Percentiles rank a stretch among this genome's conserved stretches.
Evolutionary conservation across 2,888 invertebrate genomes (phyloP).

Genomic region (Spialia ferax): DNA sequence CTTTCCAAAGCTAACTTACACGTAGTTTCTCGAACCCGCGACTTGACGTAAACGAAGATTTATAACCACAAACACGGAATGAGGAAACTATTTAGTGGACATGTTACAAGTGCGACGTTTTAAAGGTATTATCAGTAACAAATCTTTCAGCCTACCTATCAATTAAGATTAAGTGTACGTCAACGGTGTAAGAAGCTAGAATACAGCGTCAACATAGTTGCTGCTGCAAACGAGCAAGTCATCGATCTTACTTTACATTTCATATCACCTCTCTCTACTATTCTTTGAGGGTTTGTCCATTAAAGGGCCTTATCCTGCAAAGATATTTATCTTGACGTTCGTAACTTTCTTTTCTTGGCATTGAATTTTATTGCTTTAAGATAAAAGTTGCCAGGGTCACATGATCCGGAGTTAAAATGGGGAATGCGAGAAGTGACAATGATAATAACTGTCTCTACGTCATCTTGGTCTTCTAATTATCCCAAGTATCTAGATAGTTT

Average conservation of each 20-base stretch:
- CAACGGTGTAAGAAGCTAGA: not conserved
- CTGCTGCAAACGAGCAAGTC: not conserved
- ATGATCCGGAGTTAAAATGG: too few species aligned
- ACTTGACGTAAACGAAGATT: constrained; percentile 31
- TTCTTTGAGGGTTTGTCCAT: too few species aligned
- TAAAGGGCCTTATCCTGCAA: too few species aligned
- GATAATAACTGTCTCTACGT: too few species aligned
- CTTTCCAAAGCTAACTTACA: constrained; percentile 21
- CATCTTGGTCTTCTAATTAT: too few species aligned
- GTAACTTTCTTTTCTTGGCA: too few species aligned
- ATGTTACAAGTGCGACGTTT: constrained; percentile 22
- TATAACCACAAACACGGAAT: constrained; percentile 26
- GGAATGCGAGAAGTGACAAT: too few species aligned
- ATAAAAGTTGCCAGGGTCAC: too few species aligned
- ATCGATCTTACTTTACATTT: not conserved
- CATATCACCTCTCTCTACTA: too few species aligned
- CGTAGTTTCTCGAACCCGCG: constrained; percentile 20
- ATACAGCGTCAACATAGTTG: not conserved
- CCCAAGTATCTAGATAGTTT: too few species aligned
- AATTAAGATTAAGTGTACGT: constrained; percentile 6
- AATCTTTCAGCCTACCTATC: constrained; percentile 17
- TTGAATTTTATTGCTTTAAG: too few species aligned
- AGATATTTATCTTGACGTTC: too few species aligned
- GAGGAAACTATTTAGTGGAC: constrained; percentile 29
- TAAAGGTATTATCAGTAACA: constrained; percentile 23